Conservation (phyloP, 1,140 invertebrate species). For the Drosophila ficusphila region DNA sequence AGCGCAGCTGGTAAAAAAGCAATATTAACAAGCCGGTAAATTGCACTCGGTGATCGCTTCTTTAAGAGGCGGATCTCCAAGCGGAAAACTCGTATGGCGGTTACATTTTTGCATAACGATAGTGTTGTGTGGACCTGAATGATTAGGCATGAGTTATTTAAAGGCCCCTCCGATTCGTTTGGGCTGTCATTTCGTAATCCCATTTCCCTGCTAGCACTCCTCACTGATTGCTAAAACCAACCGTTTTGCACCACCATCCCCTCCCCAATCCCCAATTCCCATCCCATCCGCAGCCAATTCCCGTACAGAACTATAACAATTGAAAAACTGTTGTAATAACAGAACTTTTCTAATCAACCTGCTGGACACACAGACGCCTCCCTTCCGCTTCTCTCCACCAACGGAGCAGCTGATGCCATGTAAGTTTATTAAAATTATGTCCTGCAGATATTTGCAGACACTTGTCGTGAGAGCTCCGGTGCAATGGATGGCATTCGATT, state of each 20-base stretch:
- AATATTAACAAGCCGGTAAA: conserved; percentile 40
- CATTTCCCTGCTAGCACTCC: neutral
- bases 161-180: neutral
- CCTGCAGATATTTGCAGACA: conserved; percentile 68
- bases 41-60: conserved; percentile 21
- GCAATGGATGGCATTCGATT: conserved; percentile 3
- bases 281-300: neutral
- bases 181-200: neutral
- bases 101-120: neutral
- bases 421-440: conserved; percentile 80
- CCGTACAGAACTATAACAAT: conserved; percentile 36
- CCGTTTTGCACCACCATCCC: neutral
- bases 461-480: conserved; percentile 15
- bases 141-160: conserved; percentile 2
- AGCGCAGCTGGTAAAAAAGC: conserved; percentile 15
- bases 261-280: too few species aligned
- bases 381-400: neutral
- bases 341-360: conserved; percentile 76
- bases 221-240: conserved; percentile 4
- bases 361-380: conserved; percentile 12
- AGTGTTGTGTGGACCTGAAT: neutral
- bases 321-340: conserved; percentile 61
- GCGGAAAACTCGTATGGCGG: conserved; percentile 5
- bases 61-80: conserved; percentile 26
- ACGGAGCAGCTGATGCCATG: conserved; percentile 31